Evolutionary conservation across 2,797 vertebrate genomes (phyloP).

Genomic region (Synanceia verrucosa): DNA sequence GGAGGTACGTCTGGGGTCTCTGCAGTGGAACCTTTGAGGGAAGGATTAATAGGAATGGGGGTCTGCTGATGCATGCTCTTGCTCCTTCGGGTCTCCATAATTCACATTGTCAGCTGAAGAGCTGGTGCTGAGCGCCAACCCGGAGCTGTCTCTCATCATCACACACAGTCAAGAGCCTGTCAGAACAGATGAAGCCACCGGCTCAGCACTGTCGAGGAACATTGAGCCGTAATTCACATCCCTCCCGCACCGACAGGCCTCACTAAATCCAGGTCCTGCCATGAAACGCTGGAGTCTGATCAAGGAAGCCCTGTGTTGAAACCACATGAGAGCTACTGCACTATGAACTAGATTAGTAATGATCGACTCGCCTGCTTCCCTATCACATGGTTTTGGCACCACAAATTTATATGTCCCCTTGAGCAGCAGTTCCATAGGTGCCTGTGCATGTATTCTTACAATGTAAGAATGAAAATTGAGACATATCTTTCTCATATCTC

Average conservation of each 20-base stretch:
- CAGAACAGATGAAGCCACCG: constrained; percentile 82
- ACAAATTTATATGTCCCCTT: constrained; percentile 37
- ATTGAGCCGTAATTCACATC: constrained; percentile 77
- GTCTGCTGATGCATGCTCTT: constrained; percentile 77
- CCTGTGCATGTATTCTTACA: constrained; percentile 20
- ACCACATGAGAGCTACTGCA: constrained; percentile 35
- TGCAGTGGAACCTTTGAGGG: constrained; percentile 52
- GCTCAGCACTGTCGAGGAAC: constrained; percentile 79
- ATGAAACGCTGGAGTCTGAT: constrained; percentile 58
- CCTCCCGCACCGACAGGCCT: constrained; percentile 70
- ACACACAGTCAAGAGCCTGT: constrained; percentile 84
- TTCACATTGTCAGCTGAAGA: constrained; percentile 84
- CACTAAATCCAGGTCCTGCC: constrained; percentile 69
- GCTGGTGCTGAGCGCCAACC: constrained; percentile 66
- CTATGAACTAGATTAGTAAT: constrained; percentile 60
- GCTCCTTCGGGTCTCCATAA: constrained; percentile 77
- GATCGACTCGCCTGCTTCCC: constrained; percentile 37
- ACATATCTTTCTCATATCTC: constrained; percentile 4
- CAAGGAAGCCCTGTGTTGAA: constrained; percentile 39
- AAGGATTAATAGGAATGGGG: constrained; percentile 70
- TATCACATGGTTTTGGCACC: constrained; percentile 27
- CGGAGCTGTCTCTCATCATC: constrained; percentile 83
- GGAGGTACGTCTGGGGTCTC: constrained; percentile 44
- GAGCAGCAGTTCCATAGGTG: constrained; percentile 12
- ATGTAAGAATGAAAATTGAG: constrained; percentile 23